A percentile compares a stretch with the other conserved stretches of the same genome.
Evolutionary conservation across 2,113 vertebrate genomes (phyloP).

Genomic region (Pomatorhinus ruficollis): DNA sequence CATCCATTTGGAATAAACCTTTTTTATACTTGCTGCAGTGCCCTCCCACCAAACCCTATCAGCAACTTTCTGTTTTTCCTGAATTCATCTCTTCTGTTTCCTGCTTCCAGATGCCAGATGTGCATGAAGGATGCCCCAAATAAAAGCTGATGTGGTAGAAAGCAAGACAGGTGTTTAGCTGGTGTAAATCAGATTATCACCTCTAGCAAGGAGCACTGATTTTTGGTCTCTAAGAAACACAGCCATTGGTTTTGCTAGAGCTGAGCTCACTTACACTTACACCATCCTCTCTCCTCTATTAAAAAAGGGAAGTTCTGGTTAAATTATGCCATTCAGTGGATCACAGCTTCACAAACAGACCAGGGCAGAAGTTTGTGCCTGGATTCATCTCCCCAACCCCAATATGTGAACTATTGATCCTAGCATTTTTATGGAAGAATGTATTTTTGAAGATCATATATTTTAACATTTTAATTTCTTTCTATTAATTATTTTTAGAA

Average conservation of each 20-base stretch:
- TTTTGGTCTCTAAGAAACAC: background rate
- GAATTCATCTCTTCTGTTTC: background rate
- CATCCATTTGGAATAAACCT: background rate
- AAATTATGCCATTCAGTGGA: background rate
- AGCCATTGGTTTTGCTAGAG: background rate
- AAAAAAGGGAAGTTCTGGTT: background rate
- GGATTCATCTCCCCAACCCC: background rate
- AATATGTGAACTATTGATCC: background rate
- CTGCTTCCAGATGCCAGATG: background rate
- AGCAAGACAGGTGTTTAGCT: background rate
- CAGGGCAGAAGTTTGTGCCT: background rate
- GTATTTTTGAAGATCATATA: accelerated
- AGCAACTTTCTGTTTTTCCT: background rate
- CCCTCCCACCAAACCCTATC: background rate
- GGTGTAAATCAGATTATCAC: background rate
- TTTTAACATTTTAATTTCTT: background rate
- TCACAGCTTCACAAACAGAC: background rate
- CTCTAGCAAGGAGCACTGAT: background rate
- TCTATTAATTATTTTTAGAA: background rate
- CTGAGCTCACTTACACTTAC: background rate
- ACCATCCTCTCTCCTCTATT: background rate
- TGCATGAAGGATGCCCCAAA: background rate
- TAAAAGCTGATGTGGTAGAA: background rate
- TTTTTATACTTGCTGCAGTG: background rate
- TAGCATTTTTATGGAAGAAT: background rate